phyloP scores from a whole-genome alignment of 92 coral and sea anemone species.

The Blastomussa wellsi region DNA sequence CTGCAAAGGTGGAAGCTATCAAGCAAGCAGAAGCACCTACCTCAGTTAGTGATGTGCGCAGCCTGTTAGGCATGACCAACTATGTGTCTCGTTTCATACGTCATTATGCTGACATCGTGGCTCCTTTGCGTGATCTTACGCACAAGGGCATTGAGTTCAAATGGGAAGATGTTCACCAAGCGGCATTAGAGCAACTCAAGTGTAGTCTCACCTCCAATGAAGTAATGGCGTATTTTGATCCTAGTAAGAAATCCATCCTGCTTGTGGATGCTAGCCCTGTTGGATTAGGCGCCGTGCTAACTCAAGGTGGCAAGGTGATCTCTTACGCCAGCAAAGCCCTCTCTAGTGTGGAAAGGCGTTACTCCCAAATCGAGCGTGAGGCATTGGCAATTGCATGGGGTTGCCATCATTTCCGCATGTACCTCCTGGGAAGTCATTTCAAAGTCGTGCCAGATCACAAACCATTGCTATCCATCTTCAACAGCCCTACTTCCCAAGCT shows the following conservation, averaged over 20 bases:
- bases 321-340: too few relatives aligned
- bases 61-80: too few relatives aligned
- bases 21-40: too few relatives aligned
- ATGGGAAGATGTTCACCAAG: conserved; percentile 41
- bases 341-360: conserved; percentile 34
- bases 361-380: conserved; percentile 43
- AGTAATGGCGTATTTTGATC: too few relatives aligned
- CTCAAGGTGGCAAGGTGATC: too few relatives aligned
- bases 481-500: too few relatives aligned
- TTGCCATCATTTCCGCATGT: conserved; percentile 44
- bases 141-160: conserved; percentile 29
- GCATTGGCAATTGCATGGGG: conserved; percentile 41
- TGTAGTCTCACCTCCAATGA: too few relatives aligned
- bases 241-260: too few relatives aligned
- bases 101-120: conserved; percentile 41
- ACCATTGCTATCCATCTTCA: conserved; percentile 29
- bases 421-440: conserved; percentile 42
- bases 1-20: conserved; percentile 55
- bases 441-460: conserved; percentile 33
- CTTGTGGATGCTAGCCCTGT: too few relatives aligned
- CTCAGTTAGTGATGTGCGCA: too few relatives aligned
- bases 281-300: too few relatives aligned
- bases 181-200: conserved; percentile 44
- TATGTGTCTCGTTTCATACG: conserved; percentile 49
- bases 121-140: conserved; percentile 49